Conservation (phyloP, 2,797 vertebrate species). For the Gadopsis marmoratus region DNA sequence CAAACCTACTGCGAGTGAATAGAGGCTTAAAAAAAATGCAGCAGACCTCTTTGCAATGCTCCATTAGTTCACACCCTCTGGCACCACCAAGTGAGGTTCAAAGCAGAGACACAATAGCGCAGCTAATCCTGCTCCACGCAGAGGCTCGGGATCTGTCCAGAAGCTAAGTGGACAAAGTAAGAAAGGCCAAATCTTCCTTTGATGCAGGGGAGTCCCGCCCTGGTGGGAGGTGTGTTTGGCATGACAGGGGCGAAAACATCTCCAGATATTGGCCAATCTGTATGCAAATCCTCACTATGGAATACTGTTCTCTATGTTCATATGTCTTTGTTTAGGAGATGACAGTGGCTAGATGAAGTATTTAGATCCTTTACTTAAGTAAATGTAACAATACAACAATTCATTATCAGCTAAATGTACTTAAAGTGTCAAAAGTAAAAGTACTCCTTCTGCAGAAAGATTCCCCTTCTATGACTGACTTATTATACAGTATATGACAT, state of each 20-base stretch:
- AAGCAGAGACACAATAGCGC: constrained; percentile 68
- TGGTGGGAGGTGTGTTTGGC: constrained; percentile 26
- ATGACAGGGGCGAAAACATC: not conserved
- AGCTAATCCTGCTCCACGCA: constrained; percentile 66
- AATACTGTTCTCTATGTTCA: constrained; percentile 2
- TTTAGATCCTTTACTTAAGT: not conserved
- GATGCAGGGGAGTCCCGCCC: constrained; percentile 61
- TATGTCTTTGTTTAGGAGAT: not conserved
- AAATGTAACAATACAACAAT: not conserved
- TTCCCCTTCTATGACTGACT: not conserved
- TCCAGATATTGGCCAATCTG: constrained; percentile 18
- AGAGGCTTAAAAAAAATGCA: constrained; percentile 48
- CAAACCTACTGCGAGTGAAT: constrained; percentile 59
- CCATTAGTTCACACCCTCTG: constrained; percentile 72
- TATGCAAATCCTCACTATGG: not conserved
- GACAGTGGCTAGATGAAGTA: not conserved
- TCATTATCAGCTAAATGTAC: not conserved
- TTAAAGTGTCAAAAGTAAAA: not conserved
- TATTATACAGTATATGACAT: no score
- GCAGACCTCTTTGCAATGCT: constrained; percentile 65
- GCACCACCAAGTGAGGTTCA: constrained; percentile 80
- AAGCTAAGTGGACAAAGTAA: constrained; percentile 66
- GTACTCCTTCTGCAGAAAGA: not conserved
- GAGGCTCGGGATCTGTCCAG: constrained; percentile 46
- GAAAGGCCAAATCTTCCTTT: constrained; percentile 64